Base-by-base conservation (phyloP, 1,140 invertebrate genomes). In the Reticulitermes speratus region DNA sequence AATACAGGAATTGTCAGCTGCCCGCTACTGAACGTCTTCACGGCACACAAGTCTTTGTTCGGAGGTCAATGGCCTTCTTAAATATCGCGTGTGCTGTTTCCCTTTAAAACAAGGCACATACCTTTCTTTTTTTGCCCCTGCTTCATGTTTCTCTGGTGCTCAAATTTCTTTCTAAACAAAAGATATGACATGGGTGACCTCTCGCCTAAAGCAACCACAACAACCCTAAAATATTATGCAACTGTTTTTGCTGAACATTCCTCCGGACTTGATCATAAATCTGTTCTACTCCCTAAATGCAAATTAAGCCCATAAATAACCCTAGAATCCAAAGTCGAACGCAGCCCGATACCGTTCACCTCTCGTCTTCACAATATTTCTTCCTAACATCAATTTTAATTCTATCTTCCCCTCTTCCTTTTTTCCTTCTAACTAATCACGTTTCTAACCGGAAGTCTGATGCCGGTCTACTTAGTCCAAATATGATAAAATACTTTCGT, bases 141-240 rank as follows among this genome's bases (percentile, higher is more conserved):
- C 1, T 2, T 30, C n/a, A 30, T 75, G 65, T 30, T 75, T 75
- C 65, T 25, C 25, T 25, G 3, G 8, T 2, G 25, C 65, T 75
- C 65, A 75, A n/a, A 75, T 75, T 75, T 75, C 65, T 75, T n/a
- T 6, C 65, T 16, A 75, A 75, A 75, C 65, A 75, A 75, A 75
- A 30, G n/a, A 25, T 19, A 30, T 11, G 25, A 75, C 65, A n/a
- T n/a, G 11, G 65, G 65, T 30, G 65, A 75, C 65, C 65, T 69
- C 65, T 75, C 65, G 25, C 65, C 25, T 30, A 30, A 16, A 75
- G 12, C 8, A 75, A n/a, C n/a, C 65, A n/a, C 65, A 75, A 75
- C 25, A 75, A 16, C 9, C 65, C n/a, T n/a, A 14, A 19, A 7
- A n/a, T 65, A 21, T 65, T 65, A n/a, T 23, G 65, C 65, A 75